Percentiles rank a stretch among this genome's conserved stretches.
Conservation (phyloP, 1,140 invertebrate genomes). For the Euwallacea fornicatus region DNA sequence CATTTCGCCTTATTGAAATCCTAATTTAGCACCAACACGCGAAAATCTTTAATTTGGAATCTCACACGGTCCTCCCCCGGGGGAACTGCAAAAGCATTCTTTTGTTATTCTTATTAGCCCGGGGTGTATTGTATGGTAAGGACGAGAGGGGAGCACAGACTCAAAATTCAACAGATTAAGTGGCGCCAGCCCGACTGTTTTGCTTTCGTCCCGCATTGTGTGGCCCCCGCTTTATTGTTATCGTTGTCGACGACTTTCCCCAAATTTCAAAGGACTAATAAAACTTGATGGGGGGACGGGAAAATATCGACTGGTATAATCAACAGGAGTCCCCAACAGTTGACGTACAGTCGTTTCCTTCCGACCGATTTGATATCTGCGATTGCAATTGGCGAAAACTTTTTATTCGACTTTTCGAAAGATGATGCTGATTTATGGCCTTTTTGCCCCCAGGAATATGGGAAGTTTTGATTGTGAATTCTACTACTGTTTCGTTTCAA, state of each 20-base stretch:
- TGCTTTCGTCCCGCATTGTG: slow-evolving; percentile 30
- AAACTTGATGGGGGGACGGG: slow-evolving; percentile 31
- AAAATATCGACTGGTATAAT: slow-evolving; percentile 30
- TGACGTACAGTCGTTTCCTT: background rate
- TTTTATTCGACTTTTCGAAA: slow-evolving; percentile 14
- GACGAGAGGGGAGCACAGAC: slow-evolving; percentile 12
- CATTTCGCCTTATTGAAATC: no score
- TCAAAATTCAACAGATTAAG: slow-evolving; percentile 38
- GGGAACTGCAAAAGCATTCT: background rate
- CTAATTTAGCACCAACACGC: no score
- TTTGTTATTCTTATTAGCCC: slow-evolving; percentile 35
- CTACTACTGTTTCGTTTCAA: background rate
- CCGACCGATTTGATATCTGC: slow-evolving; percentile 22
- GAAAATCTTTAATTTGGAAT: no score
- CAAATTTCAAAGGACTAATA: slow-evolving; percentile 34
- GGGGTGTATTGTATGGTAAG: slow-evolving; percentile 19
- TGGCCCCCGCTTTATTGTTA: slow-evolving; percentile 32
- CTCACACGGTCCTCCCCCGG: no score
- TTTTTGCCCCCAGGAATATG: background rate
- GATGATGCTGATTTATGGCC: slow-evolving; percentile 7
- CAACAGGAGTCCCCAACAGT: slow-evolving; percentile 21
- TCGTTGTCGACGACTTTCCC: slow-evolving; percentile 25
- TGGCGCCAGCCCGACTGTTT: slow-evolving; percentile 34
- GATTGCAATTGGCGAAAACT: slow-evolving; percentile 21
- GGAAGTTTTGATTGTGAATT: background rate